Evolutionary conservation across 2,888 invertebrate species (phyloP).

Genomic region (Heliconius sara): DNA sequence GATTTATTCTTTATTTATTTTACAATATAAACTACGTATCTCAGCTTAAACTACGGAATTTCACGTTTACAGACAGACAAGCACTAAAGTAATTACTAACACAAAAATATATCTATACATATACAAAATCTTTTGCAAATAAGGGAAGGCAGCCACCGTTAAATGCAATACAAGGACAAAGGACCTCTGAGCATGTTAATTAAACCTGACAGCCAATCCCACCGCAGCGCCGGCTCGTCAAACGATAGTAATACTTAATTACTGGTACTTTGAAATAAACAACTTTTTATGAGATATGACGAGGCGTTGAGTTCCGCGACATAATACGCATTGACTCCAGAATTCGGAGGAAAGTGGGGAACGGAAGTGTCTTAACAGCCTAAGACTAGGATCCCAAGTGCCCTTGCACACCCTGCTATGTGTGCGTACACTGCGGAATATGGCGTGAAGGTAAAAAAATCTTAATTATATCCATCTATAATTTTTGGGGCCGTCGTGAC

Average conservation of each 20-base stretch:
- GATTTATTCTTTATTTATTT: no score
- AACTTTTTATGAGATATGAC: no score
- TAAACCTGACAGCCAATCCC: constrained; percentile 16
- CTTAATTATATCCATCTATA: no score
- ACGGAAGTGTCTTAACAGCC: background rate
- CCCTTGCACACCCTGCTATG: no score
- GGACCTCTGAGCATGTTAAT: constrained; percentile 25
- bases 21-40: background rate
- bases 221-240: constrained; percentile 19
- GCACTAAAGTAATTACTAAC: background rate
- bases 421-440: no score
- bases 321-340: no score
- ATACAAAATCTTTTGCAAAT: constrained; percentile 10
- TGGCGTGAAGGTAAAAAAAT: background rate
- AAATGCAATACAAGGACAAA: constrained; percentile 28
- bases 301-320: no score
- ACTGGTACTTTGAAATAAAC: no score
- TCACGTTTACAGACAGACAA: background rate
- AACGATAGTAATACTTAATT: constrained; percentile 19
- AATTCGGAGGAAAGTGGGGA: background rate
- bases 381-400: no score
- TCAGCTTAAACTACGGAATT: no score
- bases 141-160: constrained; percentile 23
- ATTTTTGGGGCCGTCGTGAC: no score
- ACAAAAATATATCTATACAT: background rate